Base-by-base conservation (phyloP, 2,113 vertebrate genomes). In the Poecilia latipinna region DNA sequence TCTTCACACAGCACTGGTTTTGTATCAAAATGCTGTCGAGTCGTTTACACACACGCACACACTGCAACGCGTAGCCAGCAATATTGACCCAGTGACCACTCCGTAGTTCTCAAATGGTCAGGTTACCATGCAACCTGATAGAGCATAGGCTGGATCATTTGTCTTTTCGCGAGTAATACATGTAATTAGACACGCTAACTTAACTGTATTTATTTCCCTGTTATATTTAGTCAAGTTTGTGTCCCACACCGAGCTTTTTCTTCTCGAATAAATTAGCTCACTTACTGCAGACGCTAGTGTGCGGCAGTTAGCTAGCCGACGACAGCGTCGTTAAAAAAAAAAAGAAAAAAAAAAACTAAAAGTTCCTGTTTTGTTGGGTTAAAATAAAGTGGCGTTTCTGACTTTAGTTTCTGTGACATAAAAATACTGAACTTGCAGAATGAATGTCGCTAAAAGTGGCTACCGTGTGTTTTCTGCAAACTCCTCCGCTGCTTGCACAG, bases 401-500 rank as follows among this genome's bases (percentile, higher is more conserved):
- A 35, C 31, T n/a, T 8, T 7, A 26, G 24, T 68, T n/a, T 17
- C 3, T 6, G 61, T 4, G 1, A 32, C 13, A 31, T 8, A 71
- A 61, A 66, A 24, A 6, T 2, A 31, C n/a, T 8, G 61, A 2
- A 84, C n/a, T 44, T 68, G 17, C 44, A 95, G 80, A 57, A 99
- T 99, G 97, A 99, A 99, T 87, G 96, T 97, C 54, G 94, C 96
- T 62, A 97, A 97, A 89, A 97, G 94, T 74, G 97, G 96, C 29
- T 98, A 97, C 83, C 96, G 97, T 0, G 96, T 97, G 64, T 99
- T 99, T 87, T 98, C 96, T 35, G 97, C 97, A 24, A 98, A 99
- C 86, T 99, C 97, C 33, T 97, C 97, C 1, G 95, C 95, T 19
- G 96, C 97, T n/a, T 98, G 97, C 86, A 97, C 96, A 15, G 97